Evolutionary conservation across 30 jellyfish, hydroid and myxozoan genomes (phyloP).

Genomic region (Turritopsis rubra): DNA sequence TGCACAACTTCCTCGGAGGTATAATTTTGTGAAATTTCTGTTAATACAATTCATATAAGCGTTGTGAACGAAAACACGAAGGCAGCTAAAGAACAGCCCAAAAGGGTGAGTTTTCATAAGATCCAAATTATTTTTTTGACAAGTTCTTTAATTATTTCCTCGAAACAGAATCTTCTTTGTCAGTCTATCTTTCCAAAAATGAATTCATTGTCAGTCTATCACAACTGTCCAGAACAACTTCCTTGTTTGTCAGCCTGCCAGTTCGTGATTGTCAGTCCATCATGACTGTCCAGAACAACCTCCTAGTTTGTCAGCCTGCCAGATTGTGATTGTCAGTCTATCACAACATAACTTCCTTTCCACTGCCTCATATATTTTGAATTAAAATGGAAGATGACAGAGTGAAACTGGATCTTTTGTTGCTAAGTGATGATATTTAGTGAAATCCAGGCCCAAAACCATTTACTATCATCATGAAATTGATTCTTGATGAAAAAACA

Average conservation of each 20-base stretch:
- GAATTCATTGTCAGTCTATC: no score
- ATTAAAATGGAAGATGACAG: neutral
- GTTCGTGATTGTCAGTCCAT: neutral
- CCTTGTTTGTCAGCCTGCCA: neutral
- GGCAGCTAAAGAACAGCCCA: neutral
- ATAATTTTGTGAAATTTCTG: neutral
- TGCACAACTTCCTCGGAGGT: neutral
- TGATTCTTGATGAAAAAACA: no score
- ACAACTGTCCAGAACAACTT: no score
- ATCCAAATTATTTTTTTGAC: neutral
- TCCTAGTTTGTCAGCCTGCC: neutral
- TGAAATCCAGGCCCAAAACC: neutral
- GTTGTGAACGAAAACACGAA: neutral
- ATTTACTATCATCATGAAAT: neutral
- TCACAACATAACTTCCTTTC: neutral
- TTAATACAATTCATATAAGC: neutral
- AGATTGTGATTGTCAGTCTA: neutral
- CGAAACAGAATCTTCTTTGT: neutral
- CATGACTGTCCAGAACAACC: neutral
- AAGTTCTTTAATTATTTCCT: neutral
- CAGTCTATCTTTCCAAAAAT: no score
- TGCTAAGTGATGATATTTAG: neutral
- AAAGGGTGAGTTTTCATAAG: neutral
- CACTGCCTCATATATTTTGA: neutral
- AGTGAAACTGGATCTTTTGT: neutral